These are phyloP conservation scores for Pelmatolapia mariae DNA, from an alignment of 2,113 vertebrate species.

Conservation along the genomic window DNA sequence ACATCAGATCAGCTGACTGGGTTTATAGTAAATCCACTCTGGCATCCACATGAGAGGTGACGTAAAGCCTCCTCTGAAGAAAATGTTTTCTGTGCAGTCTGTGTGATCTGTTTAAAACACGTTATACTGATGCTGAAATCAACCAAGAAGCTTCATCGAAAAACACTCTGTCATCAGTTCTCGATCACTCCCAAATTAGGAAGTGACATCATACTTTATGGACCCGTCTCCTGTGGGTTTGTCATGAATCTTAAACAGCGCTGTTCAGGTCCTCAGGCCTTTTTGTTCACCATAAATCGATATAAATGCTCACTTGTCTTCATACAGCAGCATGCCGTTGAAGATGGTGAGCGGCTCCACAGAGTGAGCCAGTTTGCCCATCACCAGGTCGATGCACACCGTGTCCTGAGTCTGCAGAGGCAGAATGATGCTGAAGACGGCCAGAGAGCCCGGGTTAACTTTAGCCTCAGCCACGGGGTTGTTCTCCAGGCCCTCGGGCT, in stretches of 20 bases:
- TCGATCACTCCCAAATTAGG: neutral
- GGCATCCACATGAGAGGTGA: neutral
- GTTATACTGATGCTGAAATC: neutral
- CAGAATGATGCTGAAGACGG: constrained; percentile 87
- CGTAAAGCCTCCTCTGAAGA: neutral
- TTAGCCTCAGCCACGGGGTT: constrained; percentile 82
- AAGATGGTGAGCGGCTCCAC: constrained; percentile 91
- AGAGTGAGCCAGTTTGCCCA: constrained; percentile 85
- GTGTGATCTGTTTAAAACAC: neutral
- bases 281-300: neutral
- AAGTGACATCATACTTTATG: neutral
- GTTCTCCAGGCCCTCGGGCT: constrained; percentile 90
- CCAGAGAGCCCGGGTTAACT: constrained; percentile 78
- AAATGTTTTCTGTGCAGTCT: neutral
- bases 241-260: neutral
- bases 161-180: neutral
- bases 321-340: constrained; percentile 84
- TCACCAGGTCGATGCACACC: constrained; percentile 89
- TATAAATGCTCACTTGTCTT: constrained; percentile 38
- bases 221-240: neutral
- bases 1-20: neutral
- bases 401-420: constrained; percentile 81
- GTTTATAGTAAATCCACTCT: neutral
- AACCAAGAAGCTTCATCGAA: neutral
- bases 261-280: neutral